phyloP scores from a whole-genome alignment of 2,888 invertebrate species.

The Onthophagus sagittarius region DNA sequence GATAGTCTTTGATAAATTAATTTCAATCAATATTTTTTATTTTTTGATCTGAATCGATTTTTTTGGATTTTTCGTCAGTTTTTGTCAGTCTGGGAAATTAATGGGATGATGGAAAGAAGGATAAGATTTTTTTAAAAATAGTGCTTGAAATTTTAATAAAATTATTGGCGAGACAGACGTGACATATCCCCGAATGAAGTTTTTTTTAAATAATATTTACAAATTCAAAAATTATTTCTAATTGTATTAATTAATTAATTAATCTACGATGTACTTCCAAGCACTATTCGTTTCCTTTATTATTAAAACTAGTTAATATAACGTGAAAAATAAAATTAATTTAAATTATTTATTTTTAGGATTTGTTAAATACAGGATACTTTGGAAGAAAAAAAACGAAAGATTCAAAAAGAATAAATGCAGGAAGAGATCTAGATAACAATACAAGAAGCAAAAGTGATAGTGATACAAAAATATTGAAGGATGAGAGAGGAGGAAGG shows the following conservation, averaged over 20 bases:
- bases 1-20: not conserved
- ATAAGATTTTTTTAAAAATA: conserved; percentile 25
- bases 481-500: conserved; percentile 25
- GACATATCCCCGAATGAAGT: conserved; percentile 32
- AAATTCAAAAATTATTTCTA: conserved; percentile 2
- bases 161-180: conserved; percentile 35
- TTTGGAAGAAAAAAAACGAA: not conserved
- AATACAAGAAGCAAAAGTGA: not conserved
- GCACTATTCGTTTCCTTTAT: conserved; percentile 34
- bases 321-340: not conserved
- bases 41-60: not conserved
- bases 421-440: not conserved
- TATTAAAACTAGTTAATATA: not conserved
- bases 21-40: not conserved
- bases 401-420: not conserved
- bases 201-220: conserved; percentile 1
- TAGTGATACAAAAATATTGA: conserved; percentile 2
- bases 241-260: conserved; percentile 18
- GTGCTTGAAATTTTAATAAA: conserved; percentile 35
- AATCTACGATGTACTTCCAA: conserved; percentile 31
- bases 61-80: conserved; percentile 19
- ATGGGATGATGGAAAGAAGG: not conserved
- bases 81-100: conserved; percentile 14
- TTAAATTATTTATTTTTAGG: not conserved
- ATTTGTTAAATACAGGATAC: not conserved